Evolutionary conservation across 1,140 invertebrate species (phyloP), one percentile per base, ranked within the genome.

Genomic region (Solenopsis fugax): DNA sequence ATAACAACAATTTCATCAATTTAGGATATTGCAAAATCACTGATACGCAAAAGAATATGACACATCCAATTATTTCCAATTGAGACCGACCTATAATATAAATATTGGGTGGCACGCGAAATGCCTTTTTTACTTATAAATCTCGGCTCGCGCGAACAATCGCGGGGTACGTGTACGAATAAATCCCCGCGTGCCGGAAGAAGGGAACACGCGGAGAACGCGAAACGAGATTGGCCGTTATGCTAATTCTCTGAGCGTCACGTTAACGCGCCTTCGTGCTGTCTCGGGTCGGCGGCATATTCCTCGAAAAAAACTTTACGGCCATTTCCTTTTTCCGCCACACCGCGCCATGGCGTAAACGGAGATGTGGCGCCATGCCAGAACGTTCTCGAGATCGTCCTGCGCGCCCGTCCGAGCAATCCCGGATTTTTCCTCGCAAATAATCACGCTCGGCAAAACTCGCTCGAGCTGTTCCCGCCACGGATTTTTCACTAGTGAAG

Each of bases 311-410:
- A 84, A 84, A 72, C 54, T 84, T 75, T 75, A 73, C 80, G 80
- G 80, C 80, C 69, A 75, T 75, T 84, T 73, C 80, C 69, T 84
- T 84, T 73, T 82, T 82, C 80, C 80, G 67, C 52, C 78, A 82
- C 50, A 37, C 50, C 78, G 65, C 34, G 52, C 13, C 37, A 21
- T 73, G 41, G 54, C 80, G 80, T 84, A 84, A 84, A 84, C 80
- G 80, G 80, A 75, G 69, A 84, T 50, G 69, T 84, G 80, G 80
- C 80, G 69, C 69, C 80, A 84, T 84, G 69, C 80, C 80, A 84
- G 69, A 75, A 84, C 80, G 80, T 58, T 82, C 41, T 34, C 80
- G 56, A 84, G 69, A 84, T 84, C 69, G 54, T 60, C 41, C 41
- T 73, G 80, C 67, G 54, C 18, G 80, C 29, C 9, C 64, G 52